Evolutionary conservation across 2,113 vertebrate species (phyloP), one percentile per base, ranked within the genome.

Genomic region (Phainopepla nitens): DNA sequence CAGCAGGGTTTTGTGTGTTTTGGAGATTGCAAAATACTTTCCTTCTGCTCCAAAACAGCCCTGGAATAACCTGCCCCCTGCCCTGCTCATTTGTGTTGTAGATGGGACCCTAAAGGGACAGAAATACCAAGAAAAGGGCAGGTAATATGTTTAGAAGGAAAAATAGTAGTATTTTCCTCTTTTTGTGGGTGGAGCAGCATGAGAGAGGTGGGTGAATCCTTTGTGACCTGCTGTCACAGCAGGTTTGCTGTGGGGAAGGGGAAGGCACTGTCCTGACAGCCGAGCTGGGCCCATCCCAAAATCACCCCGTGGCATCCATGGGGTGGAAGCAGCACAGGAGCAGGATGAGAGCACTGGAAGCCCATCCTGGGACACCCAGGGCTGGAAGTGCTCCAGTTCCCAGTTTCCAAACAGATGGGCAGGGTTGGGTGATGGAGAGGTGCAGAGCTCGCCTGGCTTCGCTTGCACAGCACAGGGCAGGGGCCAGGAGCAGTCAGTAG

Each of bases 41-140:
- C n/a, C 17, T 68, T 49, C 47, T 7, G 4, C 80, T 87, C 8
- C 39, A 53, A 36, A 91, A 28, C 51, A 77, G 47, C 66, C 53
- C 81, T 68, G 35, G 44, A 47, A 42, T 89, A 84, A 58, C 51
- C 66, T 24, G 31, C 2, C 35, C 31, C 11, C 42, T 53, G 49
- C 58, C 27, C 42, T 84, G 47, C 58, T 89, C 36, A 2, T 73
- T 56, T 61, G 51, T 70, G 14, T 83, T 89, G 60, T 87, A 87
- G 73, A 33, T 75, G 42, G 60, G 83, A 21, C 56, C 35, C 73
- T 91, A 70, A 78, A 57, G 50, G 41, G 87, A 61, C 54, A 89
- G 76, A 83, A 89, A 58, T 77, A 53, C 17, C 57, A 53, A 33
- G 73, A 90, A 83, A 90, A 85, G 71, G 80, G 68, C 66, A 86